phyloP scores from a whole-genome alignment of 2,797 vertebrate species.

The Tachyglossus aculeatus region DNA sequence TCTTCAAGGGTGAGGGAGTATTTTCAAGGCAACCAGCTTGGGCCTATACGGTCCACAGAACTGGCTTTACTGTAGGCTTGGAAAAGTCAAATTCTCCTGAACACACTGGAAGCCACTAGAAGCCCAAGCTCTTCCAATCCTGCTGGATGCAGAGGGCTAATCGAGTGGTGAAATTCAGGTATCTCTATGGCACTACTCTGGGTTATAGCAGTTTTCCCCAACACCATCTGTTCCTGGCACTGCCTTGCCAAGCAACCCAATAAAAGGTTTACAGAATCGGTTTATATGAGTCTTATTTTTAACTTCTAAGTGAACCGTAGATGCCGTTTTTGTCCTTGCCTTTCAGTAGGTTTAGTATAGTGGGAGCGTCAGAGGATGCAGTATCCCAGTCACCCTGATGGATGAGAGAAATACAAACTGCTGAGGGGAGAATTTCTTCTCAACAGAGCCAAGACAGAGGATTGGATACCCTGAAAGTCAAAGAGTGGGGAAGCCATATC shows the following conservation, averaged over 20 bases:
- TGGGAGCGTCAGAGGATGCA: neutral
- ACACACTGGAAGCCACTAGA: neutral
- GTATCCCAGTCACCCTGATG: fast-evolving
- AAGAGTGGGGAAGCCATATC: no score
- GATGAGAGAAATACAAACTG: neutral
- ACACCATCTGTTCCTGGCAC: slow-evolving; percentile 23
- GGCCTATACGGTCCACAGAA: no score
- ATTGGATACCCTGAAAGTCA: no score
- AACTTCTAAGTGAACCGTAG: neutral
- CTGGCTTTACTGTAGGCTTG: fast-evolving
- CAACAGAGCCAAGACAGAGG: neutral
- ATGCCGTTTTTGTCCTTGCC: neutral
- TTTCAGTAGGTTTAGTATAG: neutral
- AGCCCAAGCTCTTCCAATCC: neutral
- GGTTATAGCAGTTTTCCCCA: slow-evolving; percentile 36
- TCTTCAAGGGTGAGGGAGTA: no score
- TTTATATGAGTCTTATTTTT: slow-evolving; percentile 33
- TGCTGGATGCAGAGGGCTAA: neutral
- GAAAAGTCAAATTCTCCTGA: neutral
- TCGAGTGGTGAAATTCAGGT: neutral
- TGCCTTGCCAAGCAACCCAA: neutral
- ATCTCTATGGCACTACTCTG: slow-evolving; percentile 12
- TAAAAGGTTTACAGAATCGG: slow-evolving; percentile 8
- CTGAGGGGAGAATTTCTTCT: neutral
- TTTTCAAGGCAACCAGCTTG: no score